These are phyloP conservation scores for Papilio polytes DNA, from an alignment of 1,140 invertebrate species.

Conservation along the genomic window DNA sequence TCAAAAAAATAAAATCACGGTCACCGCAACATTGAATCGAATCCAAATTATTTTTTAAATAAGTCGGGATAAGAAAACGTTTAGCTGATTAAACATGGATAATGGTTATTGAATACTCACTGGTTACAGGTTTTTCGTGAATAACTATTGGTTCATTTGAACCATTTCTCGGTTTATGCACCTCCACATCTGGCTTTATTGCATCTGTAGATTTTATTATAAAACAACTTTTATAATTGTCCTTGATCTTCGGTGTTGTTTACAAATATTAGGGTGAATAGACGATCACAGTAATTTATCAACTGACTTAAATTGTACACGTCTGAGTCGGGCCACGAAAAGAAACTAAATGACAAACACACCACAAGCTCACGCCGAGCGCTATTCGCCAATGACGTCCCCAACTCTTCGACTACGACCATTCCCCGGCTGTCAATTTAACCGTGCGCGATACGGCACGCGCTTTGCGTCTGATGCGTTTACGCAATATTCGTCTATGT, in stretches of 20 bases:
- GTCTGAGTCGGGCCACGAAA: constrained; percentile 48
- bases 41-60: constrained; percentile 51
- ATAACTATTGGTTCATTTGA: constrained; percentile 68
- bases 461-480: constrained; percentile 33
- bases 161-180: constrained; percentile 74
- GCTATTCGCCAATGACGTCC: constrained; percentile 63
- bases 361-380: constrained; percentile 45
- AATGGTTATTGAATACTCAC: constrained; percentile 73
- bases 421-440: constrained; percentile 62
- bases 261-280: constrained; percentile 35
- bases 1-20: constrained; percentile 35
- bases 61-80: constrained; percentile 52
- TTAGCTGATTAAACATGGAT: constrained; percentile 54
- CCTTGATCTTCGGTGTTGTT: constrained; percentile 44
- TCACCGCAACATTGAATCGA: constrained; percentile 61
- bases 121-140: constrained; percentile 73
- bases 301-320: constrained; percentile 47
- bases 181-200: constrained; percentile 75
- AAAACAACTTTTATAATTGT: constrained; percentile 67
- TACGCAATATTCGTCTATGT: background rate
- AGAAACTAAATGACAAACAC: constrained; percentile 63
- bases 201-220: constrained; percentile 80
- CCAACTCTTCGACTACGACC: constrained; percentile 50
- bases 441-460: constrained; percentile 67
- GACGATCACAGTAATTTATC: constrained; percentile 43